These are phyloP conservation scores for Epinotia nisella DNA, from an alignment of 2,888 invertebrate genomes.

Conservation along the genomic window DNA sequence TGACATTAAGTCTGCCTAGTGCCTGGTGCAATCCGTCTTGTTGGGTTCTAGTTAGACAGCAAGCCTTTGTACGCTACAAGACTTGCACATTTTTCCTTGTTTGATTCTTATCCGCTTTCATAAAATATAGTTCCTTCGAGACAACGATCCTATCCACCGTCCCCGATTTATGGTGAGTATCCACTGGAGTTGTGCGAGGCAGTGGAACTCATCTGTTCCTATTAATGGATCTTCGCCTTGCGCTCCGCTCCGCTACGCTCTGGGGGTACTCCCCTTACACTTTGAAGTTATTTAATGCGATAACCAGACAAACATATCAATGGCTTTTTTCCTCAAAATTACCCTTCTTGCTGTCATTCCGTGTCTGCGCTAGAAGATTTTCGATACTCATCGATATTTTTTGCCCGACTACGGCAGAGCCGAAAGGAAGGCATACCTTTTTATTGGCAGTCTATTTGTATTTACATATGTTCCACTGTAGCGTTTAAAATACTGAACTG, in stretches of 20 bases:
- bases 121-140: not conserved
- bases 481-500: too few species aligned
- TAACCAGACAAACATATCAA: not conserved
- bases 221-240: too few species aligned
- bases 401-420: too few species aligned
- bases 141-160: not conserved
- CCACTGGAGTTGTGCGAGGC: too few species aligned
- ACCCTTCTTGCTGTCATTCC: not conserved
- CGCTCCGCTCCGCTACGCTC: too few species aligned
- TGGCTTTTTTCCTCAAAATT: not conserved
- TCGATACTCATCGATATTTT: not conserved
- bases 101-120: not conserved
- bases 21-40: not conserved
- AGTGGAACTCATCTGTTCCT: too few species aligned
- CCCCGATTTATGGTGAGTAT: too few species aligned
- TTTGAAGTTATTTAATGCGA: not conserved
- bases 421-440: too few species aligned
- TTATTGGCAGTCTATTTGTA: too few species aligned
- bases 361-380: not conserved
- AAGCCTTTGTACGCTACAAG: not conserved
- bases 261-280: too few species aligned
- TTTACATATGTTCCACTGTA: too few species aligned
- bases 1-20: slow-evolving; percentile 50
- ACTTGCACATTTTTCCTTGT: not conserved
- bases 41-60: not conserved